Percentiles rank a stretch among this genome's conserved stretches.
Conservation (phyloP, 2,888 invertebrate species). For the Trachelus stipa region DNA sequence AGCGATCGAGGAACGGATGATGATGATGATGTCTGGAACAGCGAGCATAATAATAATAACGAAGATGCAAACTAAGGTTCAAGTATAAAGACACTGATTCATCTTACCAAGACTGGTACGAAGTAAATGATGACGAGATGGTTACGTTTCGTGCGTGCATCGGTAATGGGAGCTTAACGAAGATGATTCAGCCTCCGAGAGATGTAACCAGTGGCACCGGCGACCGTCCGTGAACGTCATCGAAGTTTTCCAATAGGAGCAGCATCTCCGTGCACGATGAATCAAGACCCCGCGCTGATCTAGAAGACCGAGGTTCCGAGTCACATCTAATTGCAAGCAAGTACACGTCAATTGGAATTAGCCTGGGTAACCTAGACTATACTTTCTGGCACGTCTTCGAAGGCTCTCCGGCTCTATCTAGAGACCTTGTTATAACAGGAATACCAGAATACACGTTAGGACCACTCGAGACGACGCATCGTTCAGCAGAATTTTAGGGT, state of each 20-base stretch:
- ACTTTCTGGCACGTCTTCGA: background rate
- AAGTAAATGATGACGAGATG: background rate
- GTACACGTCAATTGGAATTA: background rate
- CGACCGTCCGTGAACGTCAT: background rate
- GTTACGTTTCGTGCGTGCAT: background rate
- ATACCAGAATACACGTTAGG: background rate
- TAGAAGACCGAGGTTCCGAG: background rate
- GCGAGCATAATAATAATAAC: background rate
- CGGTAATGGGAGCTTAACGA: background rate
- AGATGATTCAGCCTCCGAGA: background rate
- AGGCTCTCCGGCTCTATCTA: background rate
- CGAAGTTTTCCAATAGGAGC: background rate
- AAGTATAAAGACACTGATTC: background rate
- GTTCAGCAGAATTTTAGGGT: slow-evolving; percentile 31
- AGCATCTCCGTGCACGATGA: background rate
- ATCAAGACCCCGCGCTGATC: background rate
- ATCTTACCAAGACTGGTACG: background rate
- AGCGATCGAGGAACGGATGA: background rate
- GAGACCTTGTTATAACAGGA: background rate
- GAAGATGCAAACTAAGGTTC: background rate
- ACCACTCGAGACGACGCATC: background rate
- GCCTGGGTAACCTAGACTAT: background rate
- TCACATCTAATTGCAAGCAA: background rate
- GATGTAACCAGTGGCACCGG: background rate
- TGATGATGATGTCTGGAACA: background rate